Base-by-base conservation (phyloP, 2,888 invertebrate genomes). In the Matsumyia berberina region DNA sequence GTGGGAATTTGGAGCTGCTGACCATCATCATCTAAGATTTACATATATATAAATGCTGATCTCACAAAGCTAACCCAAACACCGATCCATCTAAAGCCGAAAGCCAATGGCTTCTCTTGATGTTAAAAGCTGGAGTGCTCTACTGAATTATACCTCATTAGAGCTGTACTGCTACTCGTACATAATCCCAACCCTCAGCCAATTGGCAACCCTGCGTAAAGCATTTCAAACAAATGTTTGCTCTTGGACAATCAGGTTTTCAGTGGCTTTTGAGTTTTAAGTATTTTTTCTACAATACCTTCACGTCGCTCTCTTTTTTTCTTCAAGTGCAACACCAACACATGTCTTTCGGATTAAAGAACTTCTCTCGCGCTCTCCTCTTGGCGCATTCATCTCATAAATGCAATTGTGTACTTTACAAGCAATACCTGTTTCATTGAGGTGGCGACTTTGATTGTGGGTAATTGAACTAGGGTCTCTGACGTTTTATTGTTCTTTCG, bases 361-460 rank as follows among this genome's bases (percentile, higher is more conserved):
- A 33, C 11, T 11, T 35, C 33, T 60, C 55, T 67, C 79, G 33
- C 62, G 55, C 83, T 85, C 83, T 74, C 83, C 73, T 58, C 69
- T 79, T 72, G 8, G 60, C 64, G 19, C 66, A 72, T 78, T 83
- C 33, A 72, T 46, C 57, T 64, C 72, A 81, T 51, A 70, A 66
- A 53, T 77, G 82, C 72, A 57, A 74, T 70, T 81, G 57, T 69
- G 46, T 72, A 58, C 60, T 74, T 69, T 72, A 69, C 66, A 85
- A 74, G 79, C 70, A 73, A 85, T 80, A 85, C 85, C 85, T 80
- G 85, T 85, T 85, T 85, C 85, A 85, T 85, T 85, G 85, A 80
- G 80, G 74, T 85, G 85, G 85, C 74, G 74, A 85, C 85, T 85
- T 85, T 85, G 85, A 85, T 80, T 85, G 85, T 85, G 70, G 85